Evolutionary conservation across 2,113 vertebrate genomes (phyloP).

Genomic region (Mastomys natalensis): DNA sequence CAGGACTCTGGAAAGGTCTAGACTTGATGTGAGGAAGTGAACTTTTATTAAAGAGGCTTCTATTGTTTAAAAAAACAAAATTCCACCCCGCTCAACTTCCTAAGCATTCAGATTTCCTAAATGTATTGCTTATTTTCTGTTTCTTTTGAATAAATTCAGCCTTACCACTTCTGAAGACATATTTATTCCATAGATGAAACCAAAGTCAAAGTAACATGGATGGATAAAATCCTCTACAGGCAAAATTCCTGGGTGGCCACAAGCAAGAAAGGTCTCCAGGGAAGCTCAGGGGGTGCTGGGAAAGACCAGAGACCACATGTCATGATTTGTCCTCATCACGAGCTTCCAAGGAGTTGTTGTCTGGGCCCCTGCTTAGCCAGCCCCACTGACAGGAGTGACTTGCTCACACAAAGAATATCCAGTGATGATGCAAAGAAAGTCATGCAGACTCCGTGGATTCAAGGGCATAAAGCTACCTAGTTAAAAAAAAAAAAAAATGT

Average conservation of each 20-base stretch:
- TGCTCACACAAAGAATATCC: background rate
- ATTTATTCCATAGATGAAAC: background rate
- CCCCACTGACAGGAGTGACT: background rate
- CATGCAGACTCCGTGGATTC: background rate
- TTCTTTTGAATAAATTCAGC: conserved; percentile 4
- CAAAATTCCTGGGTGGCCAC: background rate
- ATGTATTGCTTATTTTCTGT: background rate
- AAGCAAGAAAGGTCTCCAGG: background rate
- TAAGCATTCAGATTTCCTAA: conserved; percentile 38
- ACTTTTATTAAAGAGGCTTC: background rate
- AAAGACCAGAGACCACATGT: background rate
- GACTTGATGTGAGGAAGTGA: background rate
- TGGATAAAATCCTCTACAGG: conserved; percentile 19
- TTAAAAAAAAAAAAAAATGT: background rate
- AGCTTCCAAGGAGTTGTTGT: background rate
- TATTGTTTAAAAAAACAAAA: conserved; percentile 8
- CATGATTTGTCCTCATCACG: rapidly evolving
- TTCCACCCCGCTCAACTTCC: background rate
- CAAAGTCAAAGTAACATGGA: conserved; percentile 2
- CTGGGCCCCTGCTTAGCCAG: background rate
- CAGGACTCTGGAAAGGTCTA: background rate
- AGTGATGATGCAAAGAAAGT: background rate
- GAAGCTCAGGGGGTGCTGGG: background rate
- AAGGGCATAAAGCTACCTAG: background rate
- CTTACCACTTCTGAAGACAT: background rate